phyloP scores from a whole-genome alignment of 2,797 vertebrate genomes.

The Sebastes alutus region DNA sequence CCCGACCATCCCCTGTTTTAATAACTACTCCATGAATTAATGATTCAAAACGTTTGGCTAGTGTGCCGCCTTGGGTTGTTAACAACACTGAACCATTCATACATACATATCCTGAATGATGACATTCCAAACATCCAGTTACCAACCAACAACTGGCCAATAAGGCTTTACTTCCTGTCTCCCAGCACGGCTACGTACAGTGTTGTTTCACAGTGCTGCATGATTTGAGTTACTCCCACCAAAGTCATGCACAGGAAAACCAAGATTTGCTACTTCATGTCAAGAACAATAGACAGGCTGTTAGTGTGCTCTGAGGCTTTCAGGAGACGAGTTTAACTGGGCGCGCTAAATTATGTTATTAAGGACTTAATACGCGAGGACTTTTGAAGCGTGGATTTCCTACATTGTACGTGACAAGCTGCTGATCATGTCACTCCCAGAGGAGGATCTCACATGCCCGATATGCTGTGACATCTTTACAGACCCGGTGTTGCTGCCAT shows the following conservation, averaged over 20 bases:
- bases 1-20: background rate
- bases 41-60: background rate
- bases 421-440: constrained; percentile 73
- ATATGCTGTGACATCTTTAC: constrained; percentile 82
- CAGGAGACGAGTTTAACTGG: background rate
- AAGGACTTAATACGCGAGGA: constrained; percentile 13
- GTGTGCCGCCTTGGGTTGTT: background rate
- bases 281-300: constrained; percentile 53
- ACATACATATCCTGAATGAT: constrained; percentile 47
- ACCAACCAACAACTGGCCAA: constrained; percentile 57
- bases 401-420: background rate
- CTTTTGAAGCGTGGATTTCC: constrained; percentile 18
- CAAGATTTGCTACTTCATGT: constrained; percentile 33
- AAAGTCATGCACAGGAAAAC: constrained; percentile 57
- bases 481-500: constrained; percentile 80
- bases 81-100: constrained; percentile 10
- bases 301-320: background rate
- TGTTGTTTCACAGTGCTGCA: constrained; percentile 34
- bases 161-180: constrained; percentile 78
- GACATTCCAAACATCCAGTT: constrained; percentile 61
- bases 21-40: background rate
- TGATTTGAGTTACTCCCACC: constrained; percentile 63
- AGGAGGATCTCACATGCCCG: constrained; percentile 82
- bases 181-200: constrained; percentile 34
- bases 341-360: background rate